Evolutionary conservation across 2,888 invertebrate genomes (phyloP), one percentile per base, ranked within the genome.

Genomic region (Coelopa pilipes): DNA sequence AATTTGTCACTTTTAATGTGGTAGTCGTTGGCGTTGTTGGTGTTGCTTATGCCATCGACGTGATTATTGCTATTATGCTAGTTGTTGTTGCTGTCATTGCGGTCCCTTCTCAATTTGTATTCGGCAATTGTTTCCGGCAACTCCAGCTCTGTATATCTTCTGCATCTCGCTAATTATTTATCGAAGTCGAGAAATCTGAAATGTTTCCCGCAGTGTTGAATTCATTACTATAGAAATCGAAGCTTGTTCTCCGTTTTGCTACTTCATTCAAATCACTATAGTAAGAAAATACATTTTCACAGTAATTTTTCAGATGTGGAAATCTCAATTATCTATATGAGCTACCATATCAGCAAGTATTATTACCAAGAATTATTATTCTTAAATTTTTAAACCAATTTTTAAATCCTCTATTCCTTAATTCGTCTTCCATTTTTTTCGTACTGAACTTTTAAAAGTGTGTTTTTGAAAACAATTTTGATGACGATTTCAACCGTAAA

Each of bases 81-180:
- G 13, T 13, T n/a, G n/a, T 53, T 53, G 13, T 13, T 53, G 13
- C 9, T 55, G 5, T 53, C 55, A 34, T 53, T n/a, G n/a, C n/a
- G n/a, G n/a, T 21, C 17, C 24, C 34, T 50, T 34, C 15, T 15
- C 21, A 70, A 21, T 77, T 74, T 76, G 74, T 75, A 76, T 73
- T 77, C 78, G 72, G 74, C 69, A 74, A 72, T 73, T 77, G 71
- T 75, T 76, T 78, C 72, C 72, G 78, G 69, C 66, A 70, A 57
- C 55, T 55, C 55, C 3, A 70, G 53, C 55, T 55, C 55, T 10
- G 49, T 49, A 13, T 66, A 66, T 57, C 13, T 49, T 67, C 50
- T 63, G 34, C 62, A 57, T 70, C 24, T 21, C 60, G 13, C 21
- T 24, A 60, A 24, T 60, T 60, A 24, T 60, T 15, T 60, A 24